phyloP scores from a whole-genome alignment of 2,113 vertebrate genomes.

The Xenus cinereus region DNA sequence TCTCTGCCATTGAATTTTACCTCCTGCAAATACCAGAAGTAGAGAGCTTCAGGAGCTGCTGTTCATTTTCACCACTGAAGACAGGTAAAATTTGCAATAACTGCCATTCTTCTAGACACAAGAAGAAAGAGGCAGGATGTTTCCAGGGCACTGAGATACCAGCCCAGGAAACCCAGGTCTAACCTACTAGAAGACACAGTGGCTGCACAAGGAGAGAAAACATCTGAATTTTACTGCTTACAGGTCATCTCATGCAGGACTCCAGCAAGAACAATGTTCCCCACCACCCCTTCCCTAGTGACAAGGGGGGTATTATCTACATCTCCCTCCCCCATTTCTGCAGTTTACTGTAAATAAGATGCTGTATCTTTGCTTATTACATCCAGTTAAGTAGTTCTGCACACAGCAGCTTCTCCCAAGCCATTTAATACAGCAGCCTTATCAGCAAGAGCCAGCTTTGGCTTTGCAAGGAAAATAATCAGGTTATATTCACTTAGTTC shows the following conservation, averaged over 20 bases:
- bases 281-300: neutral
- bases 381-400: neutral
- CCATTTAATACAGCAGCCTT: neutral
- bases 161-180: neutral
- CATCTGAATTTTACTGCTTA: neutral
- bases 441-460: neutral
- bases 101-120: neutral
- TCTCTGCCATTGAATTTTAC: neutral
- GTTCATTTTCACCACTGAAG: neutral
- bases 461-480: neutral
- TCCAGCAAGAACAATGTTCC: neutral
- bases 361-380: neutral
- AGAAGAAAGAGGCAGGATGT: neutral
- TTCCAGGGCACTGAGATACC: neutral
- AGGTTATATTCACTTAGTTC: neutral
- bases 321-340: neutral
- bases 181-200: neutral
- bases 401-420: neutral
- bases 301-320: neutral
- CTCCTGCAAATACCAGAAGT: neutral
- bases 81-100: neutral
- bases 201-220: neutral
- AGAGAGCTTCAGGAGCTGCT: neutral
- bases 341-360: neutral
- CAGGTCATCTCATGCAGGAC: neutral